These are phyloP conservation scores for Hoplostethus mediterraneus DNA, from an alignment of 2,797 vertebrate genomes.

Conservation along the genomic window DNA sequence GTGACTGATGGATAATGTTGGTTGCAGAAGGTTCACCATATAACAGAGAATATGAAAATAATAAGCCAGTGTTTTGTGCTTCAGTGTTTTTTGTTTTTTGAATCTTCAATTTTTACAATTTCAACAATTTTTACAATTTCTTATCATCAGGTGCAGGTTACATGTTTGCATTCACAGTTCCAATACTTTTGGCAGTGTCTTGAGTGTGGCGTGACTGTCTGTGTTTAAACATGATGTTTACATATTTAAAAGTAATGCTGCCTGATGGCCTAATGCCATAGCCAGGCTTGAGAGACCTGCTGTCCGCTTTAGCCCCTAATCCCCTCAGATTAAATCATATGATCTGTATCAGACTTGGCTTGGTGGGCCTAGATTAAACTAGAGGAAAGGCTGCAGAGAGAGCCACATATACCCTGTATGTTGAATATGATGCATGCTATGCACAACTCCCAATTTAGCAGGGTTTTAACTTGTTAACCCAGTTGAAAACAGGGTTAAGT, in stretches of 20 bases:
- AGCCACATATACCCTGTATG: slow-evolving; percentile 18
- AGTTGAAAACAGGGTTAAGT: slow-evolving; percentile 20
- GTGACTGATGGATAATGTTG: slow-evolving; percentile 17
- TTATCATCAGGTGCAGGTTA: slow-evolving; percentile 1
- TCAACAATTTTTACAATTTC: not conserved
- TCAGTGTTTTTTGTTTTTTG: not conserved
- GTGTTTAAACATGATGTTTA: slow-evolving; percentile 81
- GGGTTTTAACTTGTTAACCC: slow-evolving; percentile 22
- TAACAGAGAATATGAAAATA: not conserved
- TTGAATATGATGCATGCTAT: slow-evolving; percentile 34
- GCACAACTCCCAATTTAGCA: slow-evolving; percentile 37
- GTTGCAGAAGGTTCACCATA: not conserved
- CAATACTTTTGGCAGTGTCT: slow-evolving; percentile 48
- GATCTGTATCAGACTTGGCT: slow-evolving; percentile 80
- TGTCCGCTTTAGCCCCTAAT: slow-evolving; percentile 78
- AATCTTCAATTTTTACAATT: not conserved
- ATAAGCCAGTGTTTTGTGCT: too few relatives aligned
- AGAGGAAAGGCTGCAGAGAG: slow-evolving; percentile 52
- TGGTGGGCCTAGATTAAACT: slow-evolving; percentile 67
- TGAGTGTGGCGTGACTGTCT: slow-evolving; percentile 45
- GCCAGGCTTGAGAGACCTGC: slow-evolving; percentile 67
- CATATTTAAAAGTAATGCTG: slow-evolving; percentile 79
- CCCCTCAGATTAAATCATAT: slow-evolving; percentile 83
- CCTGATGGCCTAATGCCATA: slow-evolving; percentile 74
- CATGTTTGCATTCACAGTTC: slow-evolving; percentile 16